Base-by-base conservation (phyloP, 2,888 invertebrate species). In the Megamerina dolium region DNA sequence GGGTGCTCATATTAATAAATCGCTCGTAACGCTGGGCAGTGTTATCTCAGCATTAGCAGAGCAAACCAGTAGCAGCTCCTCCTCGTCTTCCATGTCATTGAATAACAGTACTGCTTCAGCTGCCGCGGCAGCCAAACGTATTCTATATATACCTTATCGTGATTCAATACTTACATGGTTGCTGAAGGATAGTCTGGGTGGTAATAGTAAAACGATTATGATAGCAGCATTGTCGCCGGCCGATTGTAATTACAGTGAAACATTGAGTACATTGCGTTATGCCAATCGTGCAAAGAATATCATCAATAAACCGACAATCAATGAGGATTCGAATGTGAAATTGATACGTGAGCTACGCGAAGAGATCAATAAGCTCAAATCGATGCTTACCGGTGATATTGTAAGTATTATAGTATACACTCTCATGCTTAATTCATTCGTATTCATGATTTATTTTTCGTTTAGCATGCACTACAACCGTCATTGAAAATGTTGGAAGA, bases 161-260 rank as follows among this genome's bases (percentile, higher is more conserved):
- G 88, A 91, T 73, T 90, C 90, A 0, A 87, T 88, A 37, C 77
- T 91, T 12, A 91, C 91, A 3, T 90, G 90, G 89, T 72, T 91
- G 42, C 75, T 91, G 6, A 90, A 89, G 66, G 91, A 91, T 61
- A 88, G 88, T 49, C 74, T 91, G 37, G 91, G 91, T 1, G 90
- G 91, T 1, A 91, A 91, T 72, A 87, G 89, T 10, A 90, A 90
- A 69, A 91, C 91, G 1, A 88, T 90, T 50, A 91, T 91, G 90
- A 87, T 91, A 49, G 90, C 90, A 19, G 87, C 86, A 16, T 77
- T 84, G 54, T 83, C 82, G 0, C 86, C 87, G 0, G 86, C 86
- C 5, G 89, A 89, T 70, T 85, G 85, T 63, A 90, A 91, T 73
- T 89, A 89, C 66, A 85, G 85, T 23, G 91, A 91, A 70, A 90